Evolutionary conservation across 1,140 invertebrate species (phyloP), one percentile per base, ranked within the genome.

Genomic region (Hylyphantes graminicola): DNA sequence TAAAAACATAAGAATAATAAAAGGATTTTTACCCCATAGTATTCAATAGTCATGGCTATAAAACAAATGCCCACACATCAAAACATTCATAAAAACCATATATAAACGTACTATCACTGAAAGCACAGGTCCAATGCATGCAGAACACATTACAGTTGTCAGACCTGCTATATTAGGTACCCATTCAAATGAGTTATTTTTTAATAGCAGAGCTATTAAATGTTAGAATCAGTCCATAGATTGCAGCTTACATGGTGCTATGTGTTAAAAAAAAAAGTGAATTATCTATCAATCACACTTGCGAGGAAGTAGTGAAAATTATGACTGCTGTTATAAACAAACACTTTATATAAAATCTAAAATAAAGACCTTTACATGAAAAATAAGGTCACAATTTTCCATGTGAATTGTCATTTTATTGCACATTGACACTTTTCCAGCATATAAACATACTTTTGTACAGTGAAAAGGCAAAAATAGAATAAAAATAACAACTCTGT

Each of bases 401-500:
- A 48, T 35, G 70, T 74, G 70, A 80, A 80, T 59, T 78, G 79
- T 81, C 70, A 73, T 83, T 65, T 83, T 83, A 81, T 81, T 81
- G 79, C 79, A 81, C 80, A 83, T 74, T 55, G 70, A 75, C 80
- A 75, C 72, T 83, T 74, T 65, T 70, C 80, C 80, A 83, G 80
- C 80, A 83, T 83, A 83, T 83, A 83, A 83, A 83, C 75, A 83
- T 73, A 83, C 35, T 67, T 83, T 83, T 83, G 80, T 83, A 83
- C 80, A 83, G 61, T 53, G 35, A 21, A 53, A 17, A 83, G 80
- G 59, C 80, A 83, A 83, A 83, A 83, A 83, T 83, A 74, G 70
- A 83, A 83, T 83, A 83, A 83, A 83, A 83, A 83, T 83, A 83
- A 82, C 79, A 82, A 83, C 80, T 83, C 80, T 83, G 70, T 75